Evolutionary conservation across 2,113 vertebrate genomes (phyloP), one percentile per base, ranked within the genome.

Genomic region (Nanorana parkeri): DNA sequence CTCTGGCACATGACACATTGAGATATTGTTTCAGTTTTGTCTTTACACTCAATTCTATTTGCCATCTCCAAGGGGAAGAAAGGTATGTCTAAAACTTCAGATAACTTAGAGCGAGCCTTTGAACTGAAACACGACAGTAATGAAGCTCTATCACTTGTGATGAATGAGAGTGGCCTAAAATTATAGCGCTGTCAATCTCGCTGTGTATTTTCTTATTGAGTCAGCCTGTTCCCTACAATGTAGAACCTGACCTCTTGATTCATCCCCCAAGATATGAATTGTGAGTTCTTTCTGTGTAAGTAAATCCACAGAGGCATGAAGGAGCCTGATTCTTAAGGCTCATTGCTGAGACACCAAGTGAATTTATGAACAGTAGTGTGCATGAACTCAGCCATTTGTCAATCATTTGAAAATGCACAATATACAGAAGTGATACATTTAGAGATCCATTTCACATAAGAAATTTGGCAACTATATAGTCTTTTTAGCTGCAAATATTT

Each of bases 21-120:
- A 79, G 52, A 79, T 68, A 79, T 79, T 68, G 65, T 79, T 79
- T 60, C 77, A 79, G 51, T 68, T 79, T 79, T 68, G 77, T 32
- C 77, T 79, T 51, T 79, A 68, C 64, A 56, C 52, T 68, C 77
- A 56, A 68, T 68, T 55, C 65, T 79, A 79, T 68, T 79, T 79
- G 77, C 52, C 77, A 79, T 79, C 77, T 79, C 77, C 28, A 52
- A 66, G 20, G 77, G 24, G 64, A 68, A 68, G 54, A 79, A 79
- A 68, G 65, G 64, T 68, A 68, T 79, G 26, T 29, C 19, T 79
- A 26, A 79, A 79, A 67, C 52, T 58, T 68, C 52, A 58, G 65
- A 79, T 79, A 52, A 55, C 77, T 79, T 79, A 52, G 47, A 78
- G 76, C 24, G 41, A 67, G 63, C 21, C 63, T 78, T 24, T 51